A percentile compares a stretch with the other conserved stretches of the same genome.
These are phyloP conservation scores for Leptinotarsa undecemlineata DNA, from an alignment of 1,140 invertebrate species.

Conservation along the genomic window DNA sequence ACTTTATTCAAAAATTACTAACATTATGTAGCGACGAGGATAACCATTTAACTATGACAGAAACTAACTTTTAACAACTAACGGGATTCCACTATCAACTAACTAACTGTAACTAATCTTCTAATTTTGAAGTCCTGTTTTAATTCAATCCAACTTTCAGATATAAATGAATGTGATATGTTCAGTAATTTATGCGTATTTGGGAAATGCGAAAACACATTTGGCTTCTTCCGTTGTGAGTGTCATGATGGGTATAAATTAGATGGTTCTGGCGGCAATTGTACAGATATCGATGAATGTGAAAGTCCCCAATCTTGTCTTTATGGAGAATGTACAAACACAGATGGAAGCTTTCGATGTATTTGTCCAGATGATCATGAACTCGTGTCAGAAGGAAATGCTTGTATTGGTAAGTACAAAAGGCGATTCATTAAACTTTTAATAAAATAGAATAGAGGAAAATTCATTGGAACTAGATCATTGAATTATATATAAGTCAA, in stretches of 20 bases:
- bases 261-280: slow-evolving; percentile 69
- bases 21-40: background rate
- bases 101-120: background rate
- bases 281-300: slow-evolving; percentile 82
- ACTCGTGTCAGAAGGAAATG: slow-evolving; percentile 71
- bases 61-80: background rate
- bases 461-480: too few relatives aligned
- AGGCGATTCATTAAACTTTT: background rate
- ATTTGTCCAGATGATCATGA: slow-evolving; percentile 73
- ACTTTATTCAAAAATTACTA: too few relatives aligned
- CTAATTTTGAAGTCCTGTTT: background rate
- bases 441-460: too few relatives aligned
- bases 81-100: background rate
- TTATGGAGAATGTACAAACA: slow-evolving; percentile 81
- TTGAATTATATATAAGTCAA: too few relatives aligned
- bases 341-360: slow-evolving; percentile 79
- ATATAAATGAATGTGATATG: slow-evolving; percentile 77
- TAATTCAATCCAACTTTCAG: slow-evolving; percentile 49
- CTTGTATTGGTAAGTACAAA: slow-evolving; percentile 69
- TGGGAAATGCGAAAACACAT: slow-evolving; percentile 84
- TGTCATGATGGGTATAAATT: slow-evolving; percentile 84
- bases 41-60: background rate
- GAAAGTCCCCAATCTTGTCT: slow-evolving; percentile 67
- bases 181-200: slow-evolving; percentile 86
- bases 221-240: slow-evolving; percentile 85